Base-by-base conservation (phyloP, 2,888 invertebrate species). In the Diloba caeruleocephala region DNA sequence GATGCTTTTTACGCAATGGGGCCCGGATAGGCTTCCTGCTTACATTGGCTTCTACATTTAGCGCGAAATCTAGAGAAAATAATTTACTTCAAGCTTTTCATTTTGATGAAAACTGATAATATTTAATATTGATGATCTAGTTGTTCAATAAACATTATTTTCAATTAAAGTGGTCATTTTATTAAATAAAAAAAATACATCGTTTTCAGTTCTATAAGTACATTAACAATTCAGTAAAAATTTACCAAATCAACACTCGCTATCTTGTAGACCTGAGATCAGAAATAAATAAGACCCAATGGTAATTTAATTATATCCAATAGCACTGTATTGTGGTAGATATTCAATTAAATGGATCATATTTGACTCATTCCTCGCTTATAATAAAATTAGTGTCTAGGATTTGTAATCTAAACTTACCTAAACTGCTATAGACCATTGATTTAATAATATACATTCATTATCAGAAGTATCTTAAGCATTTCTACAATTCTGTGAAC, bases 121-220 rank as follows among this genome's bases (percentile, higher is more conserved):
- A 10, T 26, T n/a, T 10, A 29, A 29, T 29, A 29, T 29, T n/a
- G 13, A 29, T 26, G 1, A 8, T 13, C 7, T 3, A 29, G 12
- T 29, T 7, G 12, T 1, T 37, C 46, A 52, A 32, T 36, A 65
- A 60, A 51, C 41, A 55, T 53, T 49, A 38, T 50, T 54, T 53
- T 69, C 71, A 82, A 80, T 82, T 88, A 87, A 84, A 88, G 85
- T 90, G 90, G 89, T 91, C 78, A 87, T 90, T 88, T 90, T 87
- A 87, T 90, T 88, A 89, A 89, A 89, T 88, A 89, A 90, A 90
- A 91, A 92, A 90, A 91, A 89, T 89, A 91, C 90, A 90, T 88
- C 78, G 84, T 90, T 83, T 85, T 89, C 88, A 89, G 87, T 88
- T 91, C 87, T 91, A 90, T 92, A 92, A 92, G 92, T 92, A 92